These are phyloP conservation scores for Luperina nickerlii DNA, from an alignment of 2,888 invertebrate species.

Conservation along the genomic window DNA sequence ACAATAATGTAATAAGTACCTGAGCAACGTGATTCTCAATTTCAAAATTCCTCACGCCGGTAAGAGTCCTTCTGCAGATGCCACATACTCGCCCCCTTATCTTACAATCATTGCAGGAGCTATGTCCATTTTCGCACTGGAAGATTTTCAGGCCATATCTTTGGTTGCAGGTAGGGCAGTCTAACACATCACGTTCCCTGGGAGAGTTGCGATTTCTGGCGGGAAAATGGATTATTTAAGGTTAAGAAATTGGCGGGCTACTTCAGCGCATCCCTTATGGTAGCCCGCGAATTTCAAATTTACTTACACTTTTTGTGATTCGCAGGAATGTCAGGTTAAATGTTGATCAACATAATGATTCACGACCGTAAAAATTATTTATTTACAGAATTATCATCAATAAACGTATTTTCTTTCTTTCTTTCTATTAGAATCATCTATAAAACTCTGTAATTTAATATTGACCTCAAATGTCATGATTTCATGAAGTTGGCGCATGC, in stretches of 20 bases:
- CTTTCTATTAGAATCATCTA: neutral
- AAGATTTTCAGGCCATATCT: slow-evolving; percentile 72
- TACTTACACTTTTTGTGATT: neutral
- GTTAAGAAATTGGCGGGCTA: neutral
- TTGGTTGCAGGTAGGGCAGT: slow-evolving; percentile 75
- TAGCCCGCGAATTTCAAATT: neutral
- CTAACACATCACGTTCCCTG: slow-evolving; percentile 58
- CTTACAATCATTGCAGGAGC: slow-evolving; percentile 50
- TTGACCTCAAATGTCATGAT: neutral
- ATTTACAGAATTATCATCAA: neutral
- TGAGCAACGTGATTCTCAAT: slow-evolving; percentile 72
- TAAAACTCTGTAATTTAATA: neutral
- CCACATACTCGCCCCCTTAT: slow-evolving; percentile 28
- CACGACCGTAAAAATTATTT: neutral
- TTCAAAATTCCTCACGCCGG: slow-evolving; percentile 74
- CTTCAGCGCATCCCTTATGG: neutral
- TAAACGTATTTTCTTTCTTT: too few relatives aligned
- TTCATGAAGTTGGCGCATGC: neutral
- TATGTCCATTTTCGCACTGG: slow-evolving; percentile 70
- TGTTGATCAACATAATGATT: neutral
- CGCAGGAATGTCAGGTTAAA: neutral
- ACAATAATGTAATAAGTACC: slow-evolving; percentile 23
- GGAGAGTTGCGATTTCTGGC: slow-evolving; percentile 36
- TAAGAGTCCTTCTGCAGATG: slow-evolving; percentile 70
- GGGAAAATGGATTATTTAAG: neutral